Evolutionary conservation across 1,140 invertebrate genomes (phyloP).

Genomic region (Zaprionus ornatus): DNA sequence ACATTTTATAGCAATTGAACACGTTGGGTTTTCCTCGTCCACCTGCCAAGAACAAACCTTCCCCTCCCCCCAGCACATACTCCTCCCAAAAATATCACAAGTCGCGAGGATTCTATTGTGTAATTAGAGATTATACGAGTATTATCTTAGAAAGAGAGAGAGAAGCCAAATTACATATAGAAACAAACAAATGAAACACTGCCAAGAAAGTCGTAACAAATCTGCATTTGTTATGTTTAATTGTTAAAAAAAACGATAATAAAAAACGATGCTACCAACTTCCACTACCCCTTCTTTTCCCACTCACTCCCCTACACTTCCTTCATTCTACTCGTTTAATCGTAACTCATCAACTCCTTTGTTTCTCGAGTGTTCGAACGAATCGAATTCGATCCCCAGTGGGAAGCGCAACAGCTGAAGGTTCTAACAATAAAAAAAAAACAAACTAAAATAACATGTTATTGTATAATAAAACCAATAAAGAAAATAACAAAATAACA

Average conservation of each 20-base stretch:
- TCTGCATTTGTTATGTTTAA: conserved; percentile 36
- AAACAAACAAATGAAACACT: conserved; percentile 64
- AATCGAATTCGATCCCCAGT: conserved; percentile 23
- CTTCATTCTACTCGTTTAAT: conserved; percentile 8
- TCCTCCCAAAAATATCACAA: conserved; percentile 17
- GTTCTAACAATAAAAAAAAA: conserved; percentile 32
- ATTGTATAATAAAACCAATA: conserved; percentile 18
- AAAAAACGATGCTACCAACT: not conserved
- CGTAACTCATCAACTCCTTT: conserved; percentile 1
- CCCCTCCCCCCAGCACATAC: not conserved
- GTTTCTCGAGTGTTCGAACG: conserved; percentile 13
- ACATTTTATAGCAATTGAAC: conserved; percentile 34
- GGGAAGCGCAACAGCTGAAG: conserved; percentile 39
- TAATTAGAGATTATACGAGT: conserved; percentile 40
- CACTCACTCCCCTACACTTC: no score
- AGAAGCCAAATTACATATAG: conserved; percentile 43
- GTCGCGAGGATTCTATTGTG: conserved; percentile 47
- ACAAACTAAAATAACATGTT: conserved; percentile 2
- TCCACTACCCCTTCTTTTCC: not conserved
- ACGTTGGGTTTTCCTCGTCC: conserved; percentile 24
- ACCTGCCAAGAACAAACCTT: not conserved
- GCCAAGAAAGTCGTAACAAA: conserved; percentile 54
- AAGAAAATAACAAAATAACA: conserved; percentile 12
- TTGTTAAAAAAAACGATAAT: conserved; percentile 35
- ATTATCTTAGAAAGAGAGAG: not conserved